Conservation (phyloP, 1,140 invertebrate species). For the Tetraneura akinire region DNA sequence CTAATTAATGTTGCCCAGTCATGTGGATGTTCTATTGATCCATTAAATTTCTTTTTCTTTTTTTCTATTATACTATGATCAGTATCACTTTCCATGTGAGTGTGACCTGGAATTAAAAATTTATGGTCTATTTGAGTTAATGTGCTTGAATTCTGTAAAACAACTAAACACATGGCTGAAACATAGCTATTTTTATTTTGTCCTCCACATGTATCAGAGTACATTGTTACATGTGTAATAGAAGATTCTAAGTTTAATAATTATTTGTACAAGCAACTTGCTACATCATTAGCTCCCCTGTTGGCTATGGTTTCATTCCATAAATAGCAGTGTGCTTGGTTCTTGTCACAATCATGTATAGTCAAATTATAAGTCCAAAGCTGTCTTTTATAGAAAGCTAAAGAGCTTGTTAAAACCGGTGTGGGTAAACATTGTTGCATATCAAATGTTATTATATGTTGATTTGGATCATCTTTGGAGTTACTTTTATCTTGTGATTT, state of each 20-base stretch:
- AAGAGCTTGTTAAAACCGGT: slow-evolving; percentile 43
- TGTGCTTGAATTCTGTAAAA: background rate
- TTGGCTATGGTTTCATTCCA: background rate
- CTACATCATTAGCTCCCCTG: slow-evolving; percentile 26
- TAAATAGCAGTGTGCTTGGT: background rate
- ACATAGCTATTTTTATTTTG: slow-evolving; percentile 47
- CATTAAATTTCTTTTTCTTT: background rate
- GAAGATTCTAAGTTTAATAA: background rate
- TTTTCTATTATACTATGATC: background rate
- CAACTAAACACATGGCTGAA: background rate
- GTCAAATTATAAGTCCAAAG: slow-evolving; percentile 53
- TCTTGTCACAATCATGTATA: slow-evolving; percentile 41
- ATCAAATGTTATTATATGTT: too few relatives aligned
- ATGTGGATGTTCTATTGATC: background rate
- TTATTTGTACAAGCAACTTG: background rate
- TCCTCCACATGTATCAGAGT: slow-evolving; percentile 46
- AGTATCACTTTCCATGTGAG: background rate
- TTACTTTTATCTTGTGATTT: too few relatives aligned
- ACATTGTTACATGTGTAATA: background rate
- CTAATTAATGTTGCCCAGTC: background rate
- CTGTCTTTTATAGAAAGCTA: slow-evolving; percentile 53
- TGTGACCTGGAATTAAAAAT: slow-evolving; percentile 10
- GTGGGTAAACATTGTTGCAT: slow-evolving; percentile 53
- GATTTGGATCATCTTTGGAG: too few relatives aligned
- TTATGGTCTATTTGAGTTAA: background rate